Evolutionary conservation across 2,888 invertebrate genomes (phyloP).

Genomic region (Ophonus ardosiacus): DNA sequence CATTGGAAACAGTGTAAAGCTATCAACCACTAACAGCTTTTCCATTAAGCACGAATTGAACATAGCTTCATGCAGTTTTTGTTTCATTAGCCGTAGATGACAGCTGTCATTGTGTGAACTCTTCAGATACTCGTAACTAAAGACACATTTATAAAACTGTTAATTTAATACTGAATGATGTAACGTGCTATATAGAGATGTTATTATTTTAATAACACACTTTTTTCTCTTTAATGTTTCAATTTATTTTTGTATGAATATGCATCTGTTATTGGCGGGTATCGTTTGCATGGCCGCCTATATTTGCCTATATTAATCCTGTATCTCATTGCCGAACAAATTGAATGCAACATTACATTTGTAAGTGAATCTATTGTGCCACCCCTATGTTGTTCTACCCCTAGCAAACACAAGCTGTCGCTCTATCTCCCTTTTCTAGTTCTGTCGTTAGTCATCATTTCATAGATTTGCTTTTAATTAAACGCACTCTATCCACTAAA

Average conservation of each 20-base stretch:
- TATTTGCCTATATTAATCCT: conserved; percentile 72
- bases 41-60: too few species aligned
- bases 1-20: too few species aligned
- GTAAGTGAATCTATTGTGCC: conserved; percentile 67
- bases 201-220: too few species aligned
- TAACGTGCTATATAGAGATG: too few species aligned
- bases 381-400: conserved; percentile 31
- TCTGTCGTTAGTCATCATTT: conserved; percentile 46
- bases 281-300: conserved; percentile 36
- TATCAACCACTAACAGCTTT: too few species aligned
- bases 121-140: too few species aligned
- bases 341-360: conserved; percentile 71
- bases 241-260: not conserved
- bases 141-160: too few species aligned
- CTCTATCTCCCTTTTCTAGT: conserved; percentile 19
- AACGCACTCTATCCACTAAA: conserved; percentile 21
- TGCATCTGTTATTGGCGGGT: conserved; percentile 23
- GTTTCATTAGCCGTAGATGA: too few species aligned
- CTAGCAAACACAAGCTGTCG: conserved; percentile 24
- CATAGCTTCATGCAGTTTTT: too few species aligned
- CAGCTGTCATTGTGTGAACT: too few species aligned
- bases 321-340: conserved; percentile 70
- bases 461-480: conserved; percentile 49
- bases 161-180: too few species aligned
- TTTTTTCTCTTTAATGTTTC: too few species aligned